Evolutionary conservation across 2,797 vertebrate genomes (phyloP).

Genomic region (Catharus ustulatus): DNA sequence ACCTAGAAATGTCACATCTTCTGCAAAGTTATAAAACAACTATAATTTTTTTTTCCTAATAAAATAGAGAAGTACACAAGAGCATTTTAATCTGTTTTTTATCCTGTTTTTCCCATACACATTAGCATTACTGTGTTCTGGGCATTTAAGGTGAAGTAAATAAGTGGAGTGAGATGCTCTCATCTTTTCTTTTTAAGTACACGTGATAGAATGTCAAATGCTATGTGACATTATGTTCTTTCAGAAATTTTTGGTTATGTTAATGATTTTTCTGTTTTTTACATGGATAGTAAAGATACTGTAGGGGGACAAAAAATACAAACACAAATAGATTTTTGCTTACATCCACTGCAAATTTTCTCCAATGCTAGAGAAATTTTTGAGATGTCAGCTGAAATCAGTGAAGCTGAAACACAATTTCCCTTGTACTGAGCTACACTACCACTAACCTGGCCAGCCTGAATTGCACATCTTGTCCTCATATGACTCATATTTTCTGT

Average conservation of each 20-base stretch:
- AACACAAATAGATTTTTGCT: background rate
- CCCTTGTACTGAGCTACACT: background rate
- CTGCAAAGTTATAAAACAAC: background rate
- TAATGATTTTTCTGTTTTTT: slow-evolving; percentile 9
- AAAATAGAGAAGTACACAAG: background rate
- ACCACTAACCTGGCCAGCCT: background rate
- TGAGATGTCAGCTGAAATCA: slow-evolving; percentile 4
- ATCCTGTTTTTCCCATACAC: background rate
- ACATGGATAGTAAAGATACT: background rate
- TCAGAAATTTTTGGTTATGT: background rate
- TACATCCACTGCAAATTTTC: background rate
- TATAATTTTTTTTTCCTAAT: background rate
- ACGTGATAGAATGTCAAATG: slow-evolving; percentile 28
- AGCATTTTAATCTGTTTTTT: background rate
- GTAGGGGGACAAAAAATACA: background rate
- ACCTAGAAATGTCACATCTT: background rate
- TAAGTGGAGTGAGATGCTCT: background rate
- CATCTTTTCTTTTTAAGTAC: background rate
- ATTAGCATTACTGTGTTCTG: background rate
- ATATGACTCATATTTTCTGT: background rate
- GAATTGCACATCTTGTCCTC: background rate
- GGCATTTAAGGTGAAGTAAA: background rate
- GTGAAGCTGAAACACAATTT: background rate
- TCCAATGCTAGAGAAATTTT: background rate
- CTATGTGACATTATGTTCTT: background rate